Percentiles rank a stretch among this genome's conserved stretches.
These are phyloP conservation scores for Pachycephala philippinensis DNA, from an alignment of 2,113 vertebrate species.

Conservation along the genomic window DNA sequence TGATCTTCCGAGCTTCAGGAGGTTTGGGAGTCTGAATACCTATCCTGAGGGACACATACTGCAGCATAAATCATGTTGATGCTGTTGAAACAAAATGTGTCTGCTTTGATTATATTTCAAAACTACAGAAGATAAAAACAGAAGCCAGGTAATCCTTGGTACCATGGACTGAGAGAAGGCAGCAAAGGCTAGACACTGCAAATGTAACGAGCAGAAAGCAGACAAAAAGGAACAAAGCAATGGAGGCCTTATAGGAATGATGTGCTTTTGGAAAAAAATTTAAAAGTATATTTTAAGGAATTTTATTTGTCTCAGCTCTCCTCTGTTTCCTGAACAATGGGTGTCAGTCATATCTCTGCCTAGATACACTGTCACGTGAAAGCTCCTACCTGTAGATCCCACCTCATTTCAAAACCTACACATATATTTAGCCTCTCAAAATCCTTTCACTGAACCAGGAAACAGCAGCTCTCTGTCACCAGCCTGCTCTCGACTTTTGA, in stretches of 20 bases:
- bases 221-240: not conserved
- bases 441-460: not conserved
- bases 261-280: not conserved
- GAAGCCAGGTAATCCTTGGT: not conserved
- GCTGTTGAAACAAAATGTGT: not conserved
- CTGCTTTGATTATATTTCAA: not conserved
- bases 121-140: not conserved
- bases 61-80: not conserved
- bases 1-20: not conserved
- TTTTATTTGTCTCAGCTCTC: not conserved
- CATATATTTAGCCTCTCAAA: not conserved
- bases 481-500: not conserved
- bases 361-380: not conserved
- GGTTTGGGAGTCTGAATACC: not conserved
- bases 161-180: not conserved
- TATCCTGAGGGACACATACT: not conserved
- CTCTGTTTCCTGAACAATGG: not conserved
- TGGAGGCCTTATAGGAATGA: not conserved
- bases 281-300: not conserved
- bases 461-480: not conserved
- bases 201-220: not conserved
- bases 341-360: not conserved
- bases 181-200: not conserved
- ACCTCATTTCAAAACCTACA: not conserved
- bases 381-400: not conserved